These are phyloP conservation scores for Saxicola maurus DNA, from an alignment of 2,797 vertebrate genomes.

Conservation along the genomic window DNA sequence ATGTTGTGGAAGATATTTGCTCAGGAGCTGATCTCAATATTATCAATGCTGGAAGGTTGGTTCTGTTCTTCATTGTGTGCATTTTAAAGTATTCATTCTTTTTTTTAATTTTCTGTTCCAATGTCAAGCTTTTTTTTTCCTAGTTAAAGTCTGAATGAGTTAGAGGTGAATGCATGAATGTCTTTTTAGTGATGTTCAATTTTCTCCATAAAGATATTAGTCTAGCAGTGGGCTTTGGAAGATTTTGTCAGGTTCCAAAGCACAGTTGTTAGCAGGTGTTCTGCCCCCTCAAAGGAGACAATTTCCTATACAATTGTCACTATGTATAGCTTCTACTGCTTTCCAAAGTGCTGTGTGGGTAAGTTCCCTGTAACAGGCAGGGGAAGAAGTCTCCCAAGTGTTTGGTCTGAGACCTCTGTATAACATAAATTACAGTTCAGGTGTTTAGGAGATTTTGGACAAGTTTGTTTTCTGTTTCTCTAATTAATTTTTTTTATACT, in stretches of 20 bases:
- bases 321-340: background rate
- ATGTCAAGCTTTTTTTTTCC: background rate
- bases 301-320: background rate
- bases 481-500: background rate
- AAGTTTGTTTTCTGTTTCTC: background rate
- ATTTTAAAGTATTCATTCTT: background rate
- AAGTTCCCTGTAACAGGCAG: background rate
- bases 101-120: background rate
- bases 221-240: background rate
- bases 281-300: background rate
- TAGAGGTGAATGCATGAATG: background rate
- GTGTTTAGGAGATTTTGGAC: background rate
- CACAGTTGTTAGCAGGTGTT: background rate
- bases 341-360: background rate
- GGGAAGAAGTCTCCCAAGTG: background rate
- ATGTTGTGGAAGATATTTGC: conserved; percentile 93
- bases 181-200: background rate
- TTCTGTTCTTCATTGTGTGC: background rate
- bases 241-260: background rate
- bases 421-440: background rate
- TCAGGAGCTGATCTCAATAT: conserved; percentile 83
- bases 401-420: background rate
- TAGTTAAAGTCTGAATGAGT: background rate
- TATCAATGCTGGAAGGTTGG: conserved; percentile 93
- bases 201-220: background rate